phyloP scores from a whole-genome alignment of 2,113 vertebrate genomes.

The Nothocercus nigrocapillus region DNA sequence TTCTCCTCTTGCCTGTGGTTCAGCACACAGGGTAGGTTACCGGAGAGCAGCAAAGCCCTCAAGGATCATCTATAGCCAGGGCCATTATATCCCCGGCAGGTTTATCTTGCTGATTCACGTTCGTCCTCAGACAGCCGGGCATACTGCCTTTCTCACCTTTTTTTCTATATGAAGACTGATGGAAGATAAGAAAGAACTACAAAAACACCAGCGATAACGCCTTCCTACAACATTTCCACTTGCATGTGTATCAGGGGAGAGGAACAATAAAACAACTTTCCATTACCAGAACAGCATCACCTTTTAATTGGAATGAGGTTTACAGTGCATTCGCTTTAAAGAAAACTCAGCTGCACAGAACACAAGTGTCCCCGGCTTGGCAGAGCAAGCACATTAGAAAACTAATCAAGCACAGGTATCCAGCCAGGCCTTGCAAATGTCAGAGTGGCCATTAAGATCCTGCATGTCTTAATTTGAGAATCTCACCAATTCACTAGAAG shows the following conservation, averaged over 20 bases:
- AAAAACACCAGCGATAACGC: conserved; percentile 19
- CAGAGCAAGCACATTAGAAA: conserved; percentile 36
- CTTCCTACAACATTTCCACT: conserved; percentile 32
- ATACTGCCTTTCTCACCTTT: conserved; percentile 29
- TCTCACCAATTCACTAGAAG: conserved; percentile 3
- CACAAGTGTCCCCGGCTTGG: conserved; percentile 3
- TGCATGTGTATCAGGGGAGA: not conserved
- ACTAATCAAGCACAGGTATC: conserved; percentile 57
- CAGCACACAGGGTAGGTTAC: not conserved
- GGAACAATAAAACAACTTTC: conserved; percentile 70
- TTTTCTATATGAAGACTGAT: conserved; percentile 32
- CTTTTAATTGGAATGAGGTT: conserved; percentile 59
- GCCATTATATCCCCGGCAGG: conserved; percentile 4
- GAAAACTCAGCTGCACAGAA: not conserved
- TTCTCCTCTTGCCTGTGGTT: not conserved
- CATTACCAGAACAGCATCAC: conserved; percentile 52
- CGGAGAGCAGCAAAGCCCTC: not conserved
- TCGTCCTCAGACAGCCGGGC: not conserved
- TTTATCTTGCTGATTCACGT: conserved; percentile 43
- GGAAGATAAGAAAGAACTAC: conserved; percentile 36
- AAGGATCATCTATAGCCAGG: conserved; percentile 32
- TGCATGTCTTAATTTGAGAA: conserved; percentile 52
- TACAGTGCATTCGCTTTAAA: conserved; percentile 36
- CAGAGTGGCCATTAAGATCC: conserved; percentile 59
- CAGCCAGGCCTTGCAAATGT: conserved; percentile 66